Evolutionary conservation across 2,888 invertebrate genomes (phyloP).

Genomic region (Geophilus truncorum): DNA sequence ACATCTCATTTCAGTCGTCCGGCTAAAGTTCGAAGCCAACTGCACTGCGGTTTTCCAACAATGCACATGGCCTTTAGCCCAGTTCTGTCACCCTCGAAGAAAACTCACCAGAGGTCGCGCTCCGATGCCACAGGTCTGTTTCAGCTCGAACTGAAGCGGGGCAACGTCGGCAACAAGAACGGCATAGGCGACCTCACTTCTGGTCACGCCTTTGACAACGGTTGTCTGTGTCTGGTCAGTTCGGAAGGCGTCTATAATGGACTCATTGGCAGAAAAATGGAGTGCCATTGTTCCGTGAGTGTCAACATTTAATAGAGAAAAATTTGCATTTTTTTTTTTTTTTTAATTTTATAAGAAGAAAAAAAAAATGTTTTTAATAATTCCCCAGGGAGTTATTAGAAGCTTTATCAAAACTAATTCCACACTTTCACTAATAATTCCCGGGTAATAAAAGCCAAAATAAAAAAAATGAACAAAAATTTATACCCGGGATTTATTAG

Average conservation of each 20-base stretch:
- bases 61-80: constrained; percentile 35
- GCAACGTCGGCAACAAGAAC: constrained; percentile 33
- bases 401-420: too few species aligned
- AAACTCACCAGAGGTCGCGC: constrained; percentile 74
- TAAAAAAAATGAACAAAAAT: too few species aligned
- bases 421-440: too few species aligned
- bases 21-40: constrained; percentile 30
- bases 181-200: constrained; percentile 81
- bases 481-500: too few species aligned
- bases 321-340: constrained; percentile 22
- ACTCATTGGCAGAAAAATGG: constrained; percentile 67
- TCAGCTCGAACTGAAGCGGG: constrained; percentile 34
- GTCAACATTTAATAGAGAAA: background rate
- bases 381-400: too few species aligned
- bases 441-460: too few species aligned
- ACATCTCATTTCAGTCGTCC: background rate
- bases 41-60: constrained; percentile 47
- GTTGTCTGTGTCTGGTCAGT: constrained; percentile 85
- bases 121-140: constrained; percentile 57
- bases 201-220: constrained; percentile 93
- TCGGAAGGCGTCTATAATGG: constrained; percentile 74
- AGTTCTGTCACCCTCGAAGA: constrained; percentile 53
- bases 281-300: constrained; percentile 69
- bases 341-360: too few species aligned
- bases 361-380: too few species aligned